These are phyloP conservation scores for Rhabdomys dilectus DNA, from an alignment of 2,113 vertebrate species.

Conservation along the genomic window DNA sequence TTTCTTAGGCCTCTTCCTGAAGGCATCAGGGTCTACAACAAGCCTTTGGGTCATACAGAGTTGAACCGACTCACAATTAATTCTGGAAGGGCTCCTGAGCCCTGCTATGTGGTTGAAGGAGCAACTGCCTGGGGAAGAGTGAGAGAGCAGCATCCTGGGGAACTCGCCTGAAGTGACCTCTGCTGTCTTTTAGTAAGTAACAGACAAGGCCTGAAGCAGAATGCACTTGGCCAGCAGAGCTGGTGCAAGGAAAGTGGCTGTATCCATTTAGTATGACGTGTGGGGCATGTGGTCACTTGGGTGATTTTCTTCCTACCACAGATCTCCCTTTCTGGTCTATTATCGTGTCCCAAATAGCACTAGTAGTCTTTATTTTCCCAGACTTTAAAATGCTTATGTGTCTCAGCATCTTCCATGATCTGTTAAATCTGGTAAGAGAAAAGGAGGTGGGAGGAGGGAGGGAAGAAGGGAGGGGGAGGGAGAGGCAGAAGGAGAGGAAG, in stretches of 20 bases:
- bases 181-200: background rate
- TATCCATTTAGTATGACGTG: background rate
- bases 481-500: rapidly evolving
- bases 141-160: background rate
- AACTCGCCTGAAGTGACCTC: background rate
- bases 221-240: background rate
- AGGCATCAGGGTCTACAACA: background rate
- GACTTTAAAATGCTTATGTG: conserved; percentile 20
- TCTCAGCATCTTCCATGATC: background rate
- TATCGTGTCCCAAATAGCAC: background rate
- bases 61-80: background rate
- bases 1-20: background rate
- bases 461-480: background rate
- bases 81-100: background rate
- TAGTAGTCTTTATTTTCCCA: conserved; percentile 5
- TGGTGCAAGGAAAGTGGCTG: too few relatives aligned
- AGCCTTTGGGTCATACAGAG: background rate
- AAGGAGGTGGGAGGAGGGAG: background rate
- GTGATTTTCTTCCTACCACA: background rate
- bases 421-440: background rate
- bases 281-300: background rate
- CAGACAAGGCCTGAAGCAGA: background rate
- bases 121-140: background rate
- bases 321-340: background rate
- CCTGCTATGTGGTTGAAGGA: background rate